These are phyloP conservation scores for Vimba vimba DNA, from an alignment of 2,113 vertebrate genomes.

Conservation along the genomic window DNA sequence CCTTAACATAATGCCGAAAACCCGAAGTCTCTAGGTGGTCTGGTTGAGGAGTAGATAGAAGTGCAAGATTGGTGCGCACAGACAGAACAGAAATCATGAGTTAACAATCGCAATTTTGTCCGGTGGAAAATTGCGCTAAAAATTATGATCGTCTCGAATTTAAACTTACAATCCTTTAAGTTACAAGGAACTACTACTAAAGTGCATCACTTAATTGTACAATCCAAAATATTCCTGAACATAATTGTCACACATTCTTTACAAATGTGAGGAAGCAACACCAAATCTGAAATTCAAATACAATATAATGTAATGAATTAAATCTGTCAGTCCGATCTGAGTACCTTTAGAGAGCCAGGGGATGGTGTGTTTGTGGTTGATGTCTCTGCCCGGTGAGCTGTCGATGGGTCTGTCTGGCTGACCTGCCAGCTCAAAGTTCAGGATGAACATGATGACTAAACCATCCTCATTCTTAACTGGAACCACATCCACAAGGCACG, in stretches of 20 bases:
- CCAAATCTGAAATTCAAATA: neutral
- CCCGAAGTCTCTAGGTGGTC: too few species aligned
- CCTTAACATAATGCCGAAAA: too few species aligned
- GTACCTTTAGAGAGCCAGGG: slow-evolving; percentile 80
- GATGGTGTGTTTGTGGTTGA: slow-evolving; percentile 76
- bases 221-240: neutral
- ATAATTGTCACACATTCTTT: neutral
- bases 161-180: neutral
- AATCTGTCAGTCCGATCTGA: neutral
- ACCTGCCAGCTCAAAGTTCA: slow-evolving; percentile 88
- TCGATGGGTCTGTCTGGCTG: slow-evolving; percentile 68
- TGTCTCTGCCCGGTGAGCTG: slow-evolving; percentile 65
- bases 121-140: too few species aligned
- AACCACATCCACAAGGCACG: slow-evolving; percentile 86
- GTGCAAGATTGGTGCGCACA: too few species aligned
- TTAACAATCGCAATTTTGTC: too few species aligned
- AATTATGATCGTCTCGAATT: neutral
- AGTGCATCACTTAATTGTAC: neutral
- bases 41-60: too few species aligned
- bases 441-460: slow-evolving; percentile 91
- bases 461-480: slow-evolving; percentile 89
- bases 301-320: neutral
- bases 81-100: too few species aligned
- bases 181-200: neutral
- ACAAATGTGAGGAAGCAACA: neutral